Evolutionary conservation across 2,797 vertebrate genomes (phyloP), one percentile per base, ranked within the genome.

Genomic region (Notoglanidium macrostoma): DNA sequence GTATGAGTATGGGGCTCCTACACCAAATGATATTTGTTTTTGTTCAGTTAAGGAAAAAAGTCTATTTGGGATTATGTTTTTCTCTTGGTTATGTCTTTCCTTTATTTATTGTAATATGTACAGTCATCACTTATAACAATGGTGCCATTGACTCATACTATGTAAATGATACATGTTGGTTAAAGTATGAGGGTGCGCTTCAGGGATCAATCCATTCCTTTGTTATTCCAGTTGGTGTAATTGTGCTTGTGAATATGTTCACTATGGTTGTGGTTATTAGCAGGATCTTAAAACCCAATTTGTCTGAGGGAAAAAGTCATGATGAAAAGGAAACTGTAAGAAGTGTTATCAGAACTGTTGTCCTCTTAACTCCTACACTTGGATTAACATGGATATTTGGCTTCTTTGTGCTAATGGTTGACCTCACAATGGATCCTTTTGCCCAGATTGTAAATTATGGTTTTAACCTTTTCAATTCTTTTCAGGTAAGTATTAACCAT

Each of bases 361-460:
- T 96, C 88, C 88, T 96, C 59, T 90, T 96, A 86, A 96, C 95
- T 6, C 96, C 96, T 5, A 86, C 95, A 76, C 96, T 97, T 79
- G 96, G 96, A 61, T 78, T 94, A 87, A 96, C 96, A 0, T 97
- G 96, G 96, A 14, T 91, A 49, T 90, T 96, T 2, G 96, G 96
- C 65, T 94, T 96, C 59, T 89, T 89, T n/a, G 78, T 95, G 12
- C 26, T 94, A 54, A 0, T 7, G 0, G 0, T 94, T 59, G 96
- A 96, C 88, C 91, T 95, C 51, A 93, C 93, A 12, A 0, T 0
- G 0, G 89, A 85, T 80, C 0, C 0, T 0, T 0, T 11, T 0
- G 92, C 87, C 17, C 1, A 1, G 0, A 23, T 55, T 9, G 73
- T 91, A 70, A 90, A 94, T 77, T 96, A 96, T 26, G 46, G 59